Conservation (phyloP, 2,888 invertebrate species). For the Diloba caeruleocephala region DNA sequence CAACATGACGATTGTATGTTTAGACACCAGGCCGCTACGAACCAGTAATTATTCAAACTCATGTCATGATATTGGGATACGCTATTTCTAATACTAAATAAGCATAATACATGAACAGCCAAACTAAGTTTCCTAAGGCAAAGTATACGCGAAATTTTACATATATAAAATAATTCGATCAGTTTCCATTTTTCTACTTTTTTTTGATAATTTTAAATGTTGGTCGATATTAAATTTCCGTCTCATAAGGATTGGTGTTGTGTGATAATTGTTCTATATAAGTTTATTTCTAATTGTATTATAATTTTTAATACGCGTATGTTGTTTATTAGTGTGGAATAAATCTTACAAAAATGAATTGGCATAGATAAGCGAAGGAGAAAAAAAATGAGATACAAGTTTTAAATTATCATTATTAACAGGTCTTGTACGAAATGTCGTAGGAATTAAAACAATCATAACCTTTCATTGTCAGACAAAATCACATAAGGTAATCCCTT, state of each 20-base stretch:
- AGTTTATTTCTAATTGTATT: constrained; percentile 42
- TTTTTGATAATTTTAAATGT: constrained; percentile 6
- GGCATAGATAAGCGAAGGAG: background rate
- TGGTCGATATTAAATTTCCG: constrained; percentile 34
- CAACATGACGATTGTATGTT: constrained; percentile 23
- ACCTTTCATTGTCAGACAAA: too few relatives aligned
- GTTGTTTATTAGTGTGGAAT: constrained; percentile 31
- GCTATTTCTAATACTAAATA: constrained; percentile 15
- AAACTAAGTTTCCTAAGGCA: constrained; percentile 8
- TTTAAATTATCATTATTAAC: constrained; percentile 13
- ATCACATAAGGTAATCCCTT: too few relatives aligned
- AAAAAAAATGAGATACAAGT: background rate
- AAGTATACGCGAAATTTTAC: constrained; percentile 9
- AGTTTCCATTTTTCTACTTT: background rate
- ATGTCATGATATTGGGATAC: background rate
- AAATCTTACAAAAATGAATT: constrained; percentile 10
- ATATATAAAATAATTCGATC: constrained; percentile 3
- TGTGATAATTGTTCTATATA: constrained; percentile 50
- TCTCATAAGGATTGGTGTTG: constrained; percentile 45
- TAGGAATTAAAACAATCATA: constrained; percentile 1
- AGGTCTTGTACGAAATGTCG: constrained; percentile 6
- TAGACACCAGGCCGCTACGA: constrained; percentile 33
- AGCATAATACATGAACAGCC: constrained; percentile 23
- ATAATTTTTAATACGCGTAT: constrained; percentile 37
- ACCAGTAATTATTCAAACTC: too few relatives aligned